Conservation (phyloP, 2,113 vertebrate genomes). For the Misgurnus mizolepis region DNA sequence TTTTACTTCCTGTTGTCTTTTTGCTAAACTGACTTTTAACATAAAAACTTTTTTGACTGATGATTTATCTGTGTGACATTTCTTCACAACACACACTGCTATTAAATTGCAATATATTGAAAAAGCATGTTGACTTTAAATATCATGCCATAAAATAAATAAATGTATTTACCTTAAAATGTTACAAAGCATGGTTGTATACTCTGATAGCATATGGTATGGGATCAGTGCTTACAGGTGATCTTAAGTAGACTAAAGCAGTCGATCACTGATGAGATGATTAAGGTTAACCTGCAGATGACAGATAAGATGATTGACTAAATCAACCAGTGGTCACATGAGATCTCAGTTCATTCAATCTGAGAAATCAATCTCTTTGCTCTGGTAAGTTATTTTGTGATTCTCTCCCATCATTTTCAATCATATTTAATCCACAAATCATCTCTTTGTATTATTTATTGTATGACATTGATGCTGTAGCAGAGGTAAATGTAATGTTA, state of each 20-base stretch:
- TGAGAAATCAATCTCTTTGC: not conserved
- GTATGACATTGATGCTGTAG: too few species aligned
- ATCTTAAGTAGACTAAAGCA: not conserved
- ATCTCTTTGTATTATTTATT: too few species aligned
- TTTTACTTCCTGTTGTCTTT: not conserved
- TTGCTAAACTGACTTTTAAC: slow-evolving; percentile 16
- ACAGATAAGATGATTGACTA: not conserved
- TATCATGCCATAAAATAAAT: too few species aligned
- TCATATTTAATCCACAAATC: too few species aligned
- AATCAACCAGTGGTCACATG: not conserved
- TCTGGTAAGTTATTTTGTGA: not conserved
- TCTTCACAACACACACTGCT: not conserved
- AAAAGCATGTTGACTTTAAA: not conserved
- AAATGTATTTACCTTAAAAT: too few species aligned
- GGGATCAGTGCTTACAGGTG: not conserved
- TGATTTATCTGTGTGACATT: too few species aligned
- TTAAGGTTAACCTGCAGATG: slow-evolving; percentile 3
- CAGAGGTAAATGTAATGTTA: not conserved
- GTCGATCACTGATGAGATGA: slow-evolving; percentile 17
- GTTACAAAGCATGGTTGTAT: too few species aligned
- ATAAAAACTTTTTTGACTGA: slow-evolving; percentile 14
- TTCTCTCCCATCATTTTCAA: too few species aligned
- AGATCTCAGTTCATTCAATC: not conserved
- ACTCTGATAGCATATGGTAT: too few species aligned
- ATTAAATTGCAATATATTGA: not conserved